These are phyloP conservation scores for Corythaixoides concolor DNA, from an alignment of 2,113 vertebrate genomes.

Conservation along the genomic window DNA sequence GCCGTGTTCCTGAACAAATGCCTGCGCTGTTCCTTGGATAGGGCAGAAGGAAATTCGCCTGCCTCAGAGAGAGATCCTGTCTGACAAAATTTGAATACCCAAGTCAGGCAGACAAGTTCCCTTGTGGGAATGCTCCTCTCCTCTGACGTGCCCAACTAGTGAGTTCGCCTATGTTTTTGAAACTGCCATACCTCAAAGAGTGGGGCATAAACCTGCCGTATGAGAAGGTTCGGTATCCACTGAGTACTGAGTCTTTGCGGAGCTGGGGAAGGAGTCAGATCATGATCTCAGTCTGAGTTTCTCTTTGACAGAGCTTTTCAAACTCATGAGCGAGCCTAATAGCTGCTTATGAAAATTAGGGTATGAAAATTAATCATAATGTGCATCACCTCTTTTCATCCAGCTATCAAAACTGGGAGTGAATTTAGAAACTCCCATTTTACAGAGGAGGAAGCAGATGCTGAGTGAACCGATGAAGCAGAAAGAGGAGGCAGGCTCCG, in stretches of 20 bases:
- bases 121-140: background rate
- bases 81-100: constrained; percentile 28
- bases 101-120: constrained; percentile 1
- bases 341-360: constrained; percentile 4
- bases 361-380: background rate
- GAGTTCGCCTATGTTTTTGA: background rate
- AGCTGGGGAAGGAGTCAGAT: background rate
- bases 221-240: background rate
- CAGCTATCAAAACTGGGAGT: constrained; percentile 27
- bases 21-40: background rate
- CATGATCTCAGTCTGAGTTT: constrained; percentile 27
- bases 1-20: background rate
- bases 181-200: background rate
- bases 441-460: background rate
- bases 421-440: background rate
- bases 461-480: background rate
- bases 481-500: background rate
- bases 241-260: background rate
- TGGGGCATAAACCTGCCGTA: background rate
- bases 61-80: background rate
- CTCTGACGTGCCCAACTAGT: background rate
- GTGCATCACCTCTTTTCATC: constrained; percentile 18
- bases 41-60: background rate
- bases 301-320: constrained; percentile 18
- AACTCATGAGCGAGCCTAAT: constrained; percentile 15